Conservation (phyloP, 2,888 invertebrate species). For the Drosophila cracens region DNA sequence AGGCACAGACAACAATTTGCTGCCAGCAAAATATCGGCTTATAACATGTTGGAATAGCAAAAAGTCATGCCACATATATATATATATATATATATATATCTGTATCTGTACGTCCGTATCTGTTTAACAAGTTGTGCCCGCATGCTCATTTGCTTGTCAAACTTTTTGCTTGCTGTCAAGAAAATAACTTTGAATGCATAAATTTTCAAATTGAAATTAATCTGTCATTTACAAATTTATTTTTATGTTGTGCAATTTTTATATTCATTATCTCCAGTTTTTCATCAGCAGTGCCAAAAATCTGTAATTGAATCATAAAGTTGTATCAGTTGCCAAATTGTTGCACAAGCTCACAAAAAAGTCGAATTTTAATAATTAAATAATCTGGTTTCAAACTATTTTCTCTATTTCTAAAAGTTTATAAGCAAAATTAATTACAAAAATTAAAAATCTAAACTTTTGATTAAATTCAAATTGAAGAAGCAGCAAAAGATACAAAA, state of each 20-base stretch:
- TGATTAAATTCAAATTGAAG: background rate
- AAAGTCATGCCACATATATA: background rate
- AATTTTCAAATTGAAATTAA: conserved; percentile 1
- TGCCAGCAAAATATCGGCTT: background rate
- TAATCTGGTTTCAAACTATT: background rate
- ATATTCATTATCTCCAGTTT: background rate
- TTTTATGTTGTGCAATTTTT: background rate
- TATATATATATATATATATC: background rate
- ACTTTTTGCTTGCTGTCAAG: background rate
- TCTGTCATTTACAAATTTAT: background rate
- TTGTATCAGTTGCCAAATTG: background rate
- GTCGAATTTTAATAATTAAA: background rate
- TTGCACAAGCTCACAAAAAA: background rate
- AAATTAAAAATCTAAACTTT: background rate
- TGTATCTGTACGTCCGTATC: background rate
- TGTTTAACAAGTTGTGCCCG: background rate
- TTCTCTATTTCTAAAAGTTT: background rate
- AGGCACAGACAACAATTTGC: background rate
- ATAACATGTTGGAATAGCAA: background rate
- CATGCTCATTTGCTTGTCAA: conserved; percentile 1
- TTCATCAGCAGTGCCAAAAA: background rate
- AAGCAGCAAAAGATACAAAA: background rate
- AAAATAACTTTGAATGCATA: background rate
- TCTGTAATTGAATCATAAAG: background rate
- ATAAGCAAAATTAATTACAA: background rate